Evolutionary conservation across 2,797 vertebrate species (phyloP).

Genomic region (Mycteria americana): DNA sequence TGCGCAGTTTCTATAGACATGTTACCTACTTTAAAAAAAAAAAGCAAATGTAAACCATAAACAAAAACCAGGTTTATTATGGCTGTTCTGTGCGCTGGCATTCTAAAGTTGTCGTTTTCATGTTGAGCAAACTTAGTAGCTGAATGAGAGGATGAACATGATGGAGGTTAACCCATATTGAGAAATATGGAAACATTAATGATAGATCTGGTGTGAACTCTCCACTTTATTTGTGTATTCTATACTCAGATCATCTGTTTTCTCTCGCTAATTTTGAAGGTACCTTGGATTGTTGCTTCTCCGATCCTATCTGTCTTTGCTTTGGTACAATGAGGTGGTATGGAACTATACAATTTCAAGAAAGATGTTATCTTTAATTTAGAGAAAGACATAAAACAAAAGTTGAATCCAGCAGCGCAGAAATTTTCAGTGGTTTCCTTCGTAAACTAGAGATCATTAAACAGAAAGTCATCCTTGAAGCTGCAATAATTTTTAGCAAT

Average conservation of each 20-base stretch:
- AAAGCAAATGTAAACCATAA: background rate
- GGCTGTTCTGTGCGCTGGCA: background rate
- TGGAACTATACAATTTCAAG: background rate
- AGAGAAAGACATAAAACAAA: background rate
- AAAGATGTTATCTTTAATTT: background rate
- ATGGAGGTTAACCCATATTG: background rate
- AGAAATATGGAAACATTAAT: background rate
- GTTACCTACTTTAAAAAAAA: background rate
- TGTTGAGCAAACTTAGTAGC: background rate
- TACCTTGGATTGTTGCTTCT: background rate
- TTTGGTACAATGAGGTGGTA: background rate
- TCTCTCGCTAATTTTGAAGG: background rate
- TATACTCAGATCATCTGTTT: background rate
- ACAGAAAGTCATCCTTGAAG: background rate
- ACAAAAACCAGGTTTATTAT: background rate
- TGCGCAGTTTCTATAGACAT: background rate
- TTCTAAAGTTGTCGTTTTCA: background rate
- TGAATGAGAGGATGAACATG: background rate
- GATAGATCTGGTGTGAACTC: background rate
- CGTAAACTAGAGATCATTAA: background rate
- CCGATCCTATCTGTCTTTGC: background rate
- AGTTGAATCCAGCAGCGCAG: background rate
- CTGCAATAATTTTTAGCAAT: background rate
- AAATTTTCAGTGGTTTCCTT: background rate
- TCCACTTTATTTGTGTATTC: background rate